Conservation (phyloP, 2,888 invertebrate species). For the Pecten maximus region DNA sequence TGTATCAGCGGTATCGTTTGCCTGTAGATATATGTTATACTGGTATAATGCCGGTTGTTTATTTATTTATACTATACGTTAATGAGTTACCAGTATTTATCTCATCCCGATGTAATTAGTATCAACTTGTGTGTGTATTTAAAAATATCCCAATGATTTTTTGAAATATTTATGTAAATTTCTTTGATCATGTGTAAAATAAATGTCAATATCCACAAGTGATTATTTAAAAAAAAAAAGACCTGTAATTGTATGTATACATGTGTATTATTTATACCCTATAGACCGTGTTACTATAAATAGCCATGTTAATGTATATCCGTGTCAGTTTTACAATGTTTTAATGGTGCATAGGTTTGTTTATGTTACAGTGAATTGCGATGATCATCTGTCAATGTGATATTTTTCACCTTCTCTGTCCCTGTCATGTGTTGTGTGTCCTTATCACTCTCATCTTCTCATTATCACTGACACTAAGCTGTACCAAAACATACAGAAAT, state of each 20-base stretch:
- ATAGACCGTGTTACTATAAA: not conserved
- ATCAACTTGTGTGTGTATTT: not conserved
- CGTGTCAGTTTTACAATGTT: conserved; percentile 4
- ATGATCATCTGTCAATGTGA: conserved; percentile 4
- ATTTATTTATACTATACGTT: not conserved
- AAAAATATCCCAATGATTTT: not conserved
- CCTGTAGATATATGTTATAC: not conserved
- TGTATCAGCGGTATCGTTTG: not conserved
- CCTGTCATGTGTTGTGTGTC: conserved; percentile 9
- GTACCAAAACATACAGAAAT: conserved; percentile 28
- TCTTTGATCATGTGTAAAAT: not conserved
- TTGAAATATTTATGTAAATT: not conserved
- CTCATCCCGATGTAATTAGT: not conserved
- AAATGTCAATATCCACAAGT: not conserved
- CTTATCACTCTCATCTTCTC: conserved; percentile 9
- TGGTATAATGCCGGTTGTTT: not conserved
- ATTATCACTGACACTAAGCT: conserved; percentile 5
- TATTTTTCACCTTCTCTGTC: not conserved
- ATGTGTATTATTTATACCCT: not conserved
- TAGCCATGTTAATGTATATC: not conserved
- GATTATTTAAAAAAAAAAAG: conserved; percentile 1
- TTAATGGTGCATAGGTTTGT: not conserved
- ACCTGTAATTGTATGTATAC: not conserved
- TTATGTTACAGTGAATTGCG: not conserved
- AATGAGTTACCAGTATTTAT: not conserved